phyloP scores from a whole-genome alignment of 2,113 vertebrate genomes.

The Seriola rivoliana region DNA sequence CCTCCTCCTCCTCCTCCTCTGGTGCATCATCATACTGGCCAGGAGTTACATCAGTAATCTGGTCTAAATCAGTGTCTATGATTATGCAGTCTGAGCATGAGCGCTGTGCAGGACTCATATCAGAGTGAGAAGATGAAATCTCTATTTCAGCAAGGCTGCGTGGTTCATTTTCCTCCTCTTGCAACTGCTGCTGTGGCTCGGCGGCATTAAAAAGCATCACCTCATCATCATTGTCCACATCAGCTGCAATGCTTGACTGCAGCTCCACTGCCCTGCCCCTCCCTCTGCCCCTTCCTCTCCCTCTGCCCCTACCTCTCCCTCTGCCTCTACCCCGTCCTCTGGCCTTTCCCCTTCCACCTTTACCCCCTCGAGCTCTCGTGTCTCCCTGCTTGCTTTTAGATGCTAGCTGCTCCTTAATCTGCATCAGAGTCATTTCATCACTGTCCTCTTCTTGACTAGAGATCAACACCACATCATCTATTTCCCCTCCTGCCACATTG shows the following conservation, averaged over 20 bases:
- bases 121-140: constrained; percentile 54
- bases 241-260: constrained; percentile 49
- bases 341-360: constrained; percentile 69
- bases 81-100: constrained; percentile 76
- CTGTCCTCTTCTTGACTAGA: constrained; percentile 84
- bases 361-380: constrained; percentile 36
- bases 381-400: constrained; percentile 59
- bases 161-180: constrained; percentile 64
- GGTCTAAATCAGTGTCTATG: constrained; percentile 71
- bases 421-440: constrained; percentile 85
- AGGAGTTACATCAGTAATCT: constrained; percentile 23
- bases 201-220: constrained; percentile 46
- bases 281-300: constrained; percentile 68
- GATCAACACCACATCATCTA: constrained; percentile 56
- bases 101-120: constrained; percentile 66
- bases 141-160: constrained; percentile 38
- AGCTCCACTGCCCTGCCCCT: constrained; percentile 68
- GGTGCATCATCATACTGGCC: constrained; percentile 73
- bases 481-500: constrained; percentile 13
- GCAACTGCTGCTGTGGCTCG: constrained; percentile 57
- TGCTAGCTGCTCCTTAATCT: constrained; percentile 83
- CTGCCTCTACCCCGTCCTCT: constrained; percentile 60
- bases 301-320: constrained; percentile 56
- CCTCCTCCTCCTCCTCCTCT: not conserved
- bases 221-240: constrained; percentile 72